Percentiles rank a stretch among this genome's conserved stretches.
Evolutionary conservation across 2,888 invertebrate genomes (phyloP).

Genomic region (Tortricodes alternella): DNA sequence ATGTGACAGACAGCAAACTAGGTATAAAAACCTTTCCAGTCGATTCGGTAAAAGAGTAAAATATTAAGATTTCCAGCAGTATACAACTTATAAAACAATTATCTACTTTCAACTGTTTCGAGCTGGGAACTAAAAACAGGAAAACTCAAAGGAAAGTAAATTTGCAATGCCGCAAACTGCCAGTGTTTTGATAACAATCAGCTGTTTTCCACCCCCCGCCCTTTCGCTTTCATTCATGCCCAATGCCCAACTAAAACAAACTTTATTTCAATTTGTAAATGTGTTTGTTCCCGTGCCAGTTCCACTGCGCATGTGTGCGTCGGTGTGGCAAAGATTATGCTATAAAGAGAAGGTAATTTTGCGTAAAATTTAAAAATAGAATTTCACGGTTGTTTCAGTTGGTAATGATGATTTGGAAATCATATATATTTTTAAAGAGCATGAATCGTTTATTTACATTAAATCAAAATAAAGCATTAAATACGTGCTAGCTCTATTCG

Average conservation of each 20-base stretch:
- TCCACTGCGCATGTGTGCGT: slow-evolving; percentile 71
- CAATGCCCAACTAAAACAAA: slow-evolving; percentile 80
- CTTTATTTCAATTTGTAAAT: slow-evolving; percentile 78
- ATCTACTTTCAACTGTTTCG: not conserved
- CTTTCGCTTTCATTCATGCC: slow-evolving; percentile 79
- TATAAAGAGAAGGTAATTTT: slow-evolving; percentile 4
- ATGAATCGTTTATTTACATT: too few relatives aligned
- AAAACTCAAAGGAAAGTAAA: not conserved
- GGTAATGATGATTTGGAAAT: too few relatives aligned
- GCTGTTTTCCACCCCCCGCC: slow-evolving; percentile 42
- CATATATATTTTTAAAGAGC: too few relatives aligned
- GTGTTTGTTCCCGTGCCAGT: slow-evolving; percentile 62
- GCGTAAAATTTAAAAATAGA: not conserved
- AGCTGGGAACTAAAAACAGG: not conserved
- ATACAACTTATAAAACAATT: not conserved
- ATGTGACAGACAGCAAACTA: too few relatives aligned
- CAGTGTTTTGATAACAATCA: slow-evolving; percentile 69
- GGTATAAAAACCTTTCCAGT: too few relatives aligned
- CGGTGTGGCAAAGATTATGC: slow-evolving; percentile 51
- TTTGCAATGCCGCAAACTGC: slow-evolving; percentile 29
- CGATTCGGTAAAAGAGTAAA: too few relatives aligned
- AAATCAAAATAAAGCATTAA: too few relatives aligned
- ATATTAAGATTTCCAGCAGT: too few relatives aligned
- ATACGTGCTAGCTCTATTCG: too few relatives aligned
- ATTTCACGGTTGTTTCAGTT: not conserved